Conservation (phyloP, 2,888 invertebrate genomes). For the Leptogaster cylindrica region DNA sequence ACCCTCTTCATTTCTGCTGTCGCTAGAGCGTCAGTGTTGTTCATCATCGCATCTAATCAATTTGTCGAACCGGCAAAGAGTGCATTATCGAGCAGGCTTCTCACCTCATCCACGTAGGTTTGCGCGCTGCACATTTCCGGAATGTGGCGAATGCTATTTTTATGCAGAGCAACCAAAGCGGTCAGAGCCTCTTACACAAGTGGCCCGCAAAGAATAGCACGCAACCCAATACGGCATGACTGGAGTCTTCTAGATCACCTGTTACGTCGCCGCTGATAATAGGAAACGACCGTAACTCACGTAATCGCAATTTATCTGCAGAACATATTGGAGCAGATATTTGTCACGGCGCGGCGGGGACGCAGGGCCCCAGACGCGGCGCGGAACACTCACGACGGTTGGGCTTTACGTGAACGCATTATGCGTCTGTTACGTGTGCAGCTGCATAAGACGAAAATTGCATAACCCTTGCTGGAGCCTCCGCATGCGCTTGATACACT, state of each 20-base stretch:
- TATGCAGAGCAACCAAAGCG: constrained; percentile 5
- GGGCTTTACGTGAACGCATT: constrained; percentile 38
- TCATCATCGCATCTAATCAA: neutral
- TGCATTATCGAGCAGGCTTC: neutral
- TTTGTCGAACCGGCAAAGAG: neutral
- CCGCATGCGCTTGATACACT: constrained; percentile 6
- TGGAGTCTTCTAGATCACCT: constrained; percentile 37
- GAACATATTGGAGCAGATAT: constrained; percentile 33
- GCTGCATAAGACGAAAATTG: constrained; percentile 36
- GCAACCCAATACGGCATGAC: constrained; percentile 29
- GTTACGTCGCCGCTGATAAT: constrained; percentile 35
- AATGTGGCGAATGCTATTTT: constrained; percentile 27
- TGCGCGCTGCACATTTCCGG: constrained; percentile 21
- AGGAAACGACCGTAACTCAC: constrained; percentile 38
- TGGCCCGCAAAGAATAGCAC: constrained; percentile 3
- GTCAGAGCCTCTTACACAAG: constrained; percentile 28
- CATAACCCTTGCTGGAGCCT: constrained; percentile 18
- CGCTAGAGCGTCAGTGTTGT: neutral
- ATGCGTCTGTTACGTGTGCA: constrained; percentile 37
- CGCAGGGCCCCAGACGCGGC: neutral
- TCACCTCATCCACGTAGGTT: neutral
- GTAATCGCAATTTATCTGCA: constrained; percentile 27
- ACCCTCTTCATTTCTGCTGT: neutral
- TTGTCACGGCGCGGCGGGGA: neutral
- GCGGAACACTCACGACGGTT: neutral